Percentiles rank a stretch among this genome's conserved stretches.
These are phyloP conservation scores for Periparus ater DNA, from an alignment of 2,797 vertebrate genomes.

Conservation along the genomic window DNA sequence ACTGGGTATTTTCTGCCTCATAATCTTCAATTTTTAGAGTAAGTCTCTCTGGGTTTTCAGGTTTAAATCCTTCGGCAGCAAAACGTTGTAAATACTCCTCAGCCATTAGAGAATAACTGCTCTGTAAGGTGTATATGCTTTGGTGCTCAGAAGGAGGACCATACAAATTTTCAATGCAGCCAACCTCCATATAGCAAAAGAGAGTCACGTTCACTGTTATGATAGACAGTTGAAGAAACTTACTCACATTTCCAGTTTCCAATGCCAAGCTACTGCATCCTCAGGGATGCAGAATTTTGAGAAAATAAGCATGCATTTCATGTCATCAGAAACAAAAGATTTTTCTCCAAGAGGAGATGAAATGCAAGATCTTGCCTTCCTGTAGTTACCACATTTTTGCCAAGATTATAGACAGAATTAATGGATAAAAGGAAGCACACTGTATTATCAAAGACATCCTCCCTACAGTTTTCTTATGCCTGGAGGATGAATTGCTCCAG, in stretches of 20 bases:
- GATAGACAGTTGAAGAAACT: neutral
- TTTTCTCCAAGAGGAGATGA: neutral
- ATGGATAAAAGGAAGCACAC: conserved; percentile 38
- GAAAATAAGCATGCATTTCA: neutral
- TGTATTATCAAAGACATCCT: conserved; percentile 56
- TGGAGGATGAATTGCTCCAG: conserved; percentile 61
- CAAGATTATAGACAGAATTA: conserved; percentile 41
- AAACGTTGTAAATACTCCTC: neutral
- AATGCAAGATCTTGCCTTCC: neutral
- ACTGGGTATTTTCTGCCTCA: neutral
- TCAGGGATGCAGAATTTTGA: neutral
- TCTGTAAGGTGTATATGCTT: neutral
- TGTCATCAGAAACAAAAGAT: neutral
- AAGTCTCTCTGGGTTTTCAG: neutral
- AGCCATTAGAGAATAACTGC: neutral
- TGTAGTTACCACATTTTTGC: conserved; percentile 49
- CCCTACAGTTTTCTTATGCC: conserved; percentile 52
- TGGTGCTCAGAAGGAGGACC: neutral
- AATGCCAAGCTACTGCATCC: neutral
- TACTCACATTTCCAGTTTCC: neutral
- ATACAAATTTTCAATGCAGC: neutral
- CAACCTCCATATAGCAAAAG: neutral
- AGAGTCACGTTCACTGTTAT: neutral
- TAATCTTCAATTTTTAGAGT: neutral
- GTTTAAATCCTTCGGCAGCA: neutral